phyloP scores from a whole-genome alignment of 1,140 invertebrate genomes.

The Diprion similis region DNA sequence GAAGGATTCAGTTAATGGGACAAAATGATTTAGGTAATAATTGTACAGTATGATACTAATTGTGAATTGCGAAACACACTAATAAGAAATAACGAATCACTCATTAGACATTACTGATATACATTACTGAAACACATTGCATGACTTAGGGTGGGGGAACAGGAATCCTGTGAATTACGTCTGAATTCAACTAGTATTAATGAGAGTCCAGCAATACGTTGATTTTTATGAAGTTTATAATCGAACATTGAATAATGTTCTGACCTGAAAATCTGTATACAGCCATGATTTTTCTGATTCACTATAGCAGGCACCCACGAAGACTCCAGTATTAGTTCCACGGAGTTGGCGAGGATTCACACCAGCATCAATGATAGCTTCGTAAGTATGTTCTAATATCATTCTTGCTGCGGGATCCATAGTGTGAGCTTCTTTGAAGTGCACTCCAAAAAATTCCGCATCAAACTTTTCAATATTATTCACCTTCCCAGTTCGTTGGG shows the following conservation, averaged over 20 bases:
- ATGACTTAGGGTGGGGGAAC: too few species aligned
- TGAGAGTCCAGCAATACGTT: neutral
- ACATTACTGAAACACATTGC: neutral
- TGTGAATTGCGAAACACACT: too few species aligned
- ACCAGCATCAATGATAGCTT: constrained; percentile 89
- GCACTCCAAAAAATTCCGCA: constrained; percentile 58
- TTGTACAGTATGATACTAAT: too few species aligned
- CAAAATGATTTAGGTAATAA: too few species aligned
- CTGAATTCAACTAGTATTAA: neutral
- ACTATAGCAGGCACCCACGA: constrained; percentile 80
- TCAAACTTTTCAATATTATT: constrained; percentile 58
- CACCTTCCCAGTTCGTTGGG: constrained; percentile 76
- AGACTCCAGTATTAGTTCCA: constrained; percentile 81
- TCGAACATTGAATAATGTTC: constrained; percentile 53
- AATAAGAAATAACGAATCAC: too few species aligned
- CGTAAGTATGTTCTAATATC: constrained; percentile 83
- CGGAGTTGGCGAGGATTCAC: constrained; percentile 61
- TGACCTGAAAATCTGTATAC: constrained; percentile 69
- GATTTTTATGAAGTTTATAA: constrained; percentile 20
- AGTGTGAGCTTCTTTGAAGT: constrained; percentile 60
- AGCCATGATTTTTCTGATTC: constrained; percentile 76
- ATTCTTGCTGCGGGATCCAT: constrained; percentile 86
- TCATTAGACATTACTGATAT: constrained; percentile 12
- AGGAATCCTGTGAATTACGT: too few species aligned
- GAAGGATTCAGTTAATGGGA: too few species aligned